Evolutionary conservation across 2,113 vertebrate species (phyloP).

Genomic region (Austrofundulus limnaeus): DNA sequence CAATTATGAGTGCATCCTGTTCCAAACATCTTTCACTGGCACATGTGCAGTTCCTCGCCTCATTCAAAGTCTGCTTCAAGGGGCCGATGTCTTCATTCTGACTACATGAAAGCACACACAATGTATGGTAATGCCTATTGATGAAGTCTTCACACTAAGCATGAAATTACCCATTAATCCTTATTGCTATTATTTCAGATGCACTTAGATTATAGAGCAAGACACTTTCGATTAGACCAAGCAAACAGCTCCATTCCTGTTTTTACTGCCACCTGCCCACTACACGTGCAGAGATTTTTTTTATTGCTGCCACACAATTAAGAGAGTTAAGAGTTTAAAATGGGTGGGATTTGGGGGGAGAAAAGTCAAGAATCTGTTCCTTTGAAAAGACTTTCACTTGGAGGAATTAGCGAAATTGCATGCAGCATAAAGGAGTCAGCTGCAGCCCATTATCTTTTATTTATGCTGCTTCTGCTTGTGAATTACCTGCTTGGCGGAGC

Average conservation of each 20-base stretch:
- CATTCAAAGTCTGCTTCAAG: slow-evolving; percentile 51
- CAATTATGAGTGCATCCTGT: slow-evolving; percentile 57
- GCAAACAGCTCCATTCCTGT: slow-evolving; percentile 30
- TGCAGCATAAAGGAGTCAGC: slow-evolving; percentile 74
- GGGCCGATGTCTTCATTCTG: slow-evolving; percentile 41
- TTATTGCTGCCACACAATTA: slow-evolving; percentile 41
- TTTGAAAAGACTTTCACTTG: slow-evolving; percentile 58
- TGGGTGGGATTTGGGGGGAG: slow-evolving; percentile 27
- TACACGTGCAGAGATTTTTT: slow-evolving; percentile 29
- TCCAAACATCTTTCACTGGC: slow-evolving; percentile 66
- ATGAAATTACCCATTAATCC: slow-evolving; percentile 45
- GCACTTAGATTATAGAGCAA: slow-evolving; percentile 25
- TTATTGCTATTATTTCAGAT: slow-evolving; percentile 47
- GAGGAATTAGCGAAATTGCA: slow-evolving; percentile 69
- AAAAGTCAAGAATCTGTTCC: slow-evolving; percentile 39
- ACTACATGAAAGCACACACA: slow-evolving; percentile 51
- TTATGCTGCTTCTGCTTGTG: slow-evolving; percentile 77
- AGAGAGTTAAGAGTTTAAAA: slow-evolving; percentile 34
- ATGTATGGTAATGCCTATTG: slow-evolving; percentile 48
- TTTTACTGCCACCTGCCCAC: slow-evolving; percentile 55
- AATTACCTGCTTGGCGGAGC: slow-evolving; percentile 80
- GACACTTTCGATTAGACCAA: slow-evolving; percentile 46
- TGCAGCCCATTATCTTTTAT: slow-evolving; percentile 78
- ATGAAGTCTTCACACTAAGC: slow-evolving; percentile 25
- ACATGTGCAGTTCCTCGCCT: slow-evolving; percentile 57